Percentiles rank a stretch among this genome's conserved stretches.
These are phyloP conservation scores for Oryzias melastigma DNA, from an alignment of 2,113 vertebrate genomes.

Conservation along the genomic window DNA sequence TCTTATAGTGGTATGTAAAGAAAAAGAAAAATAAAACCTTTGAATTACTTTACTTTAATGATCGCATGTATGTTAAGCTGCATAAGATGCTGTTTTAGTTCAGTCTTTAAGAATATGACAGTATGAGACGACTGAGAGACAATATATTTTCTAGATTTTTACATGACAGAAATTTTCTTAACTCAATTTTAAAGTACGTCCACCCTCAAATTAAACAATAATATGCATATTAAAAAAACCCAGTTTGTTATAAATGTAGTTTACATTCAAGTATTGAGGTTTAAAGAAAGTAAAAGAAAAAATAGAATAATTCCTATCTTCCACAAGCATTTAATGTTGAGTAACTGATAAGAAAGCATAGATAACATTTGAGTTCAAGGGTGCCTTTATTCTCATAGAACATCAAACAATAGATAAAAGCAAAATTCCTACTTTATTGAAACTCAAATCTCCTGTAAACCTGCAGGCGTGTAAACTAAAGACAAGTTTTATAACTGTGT, in stretches of 20 bases:
- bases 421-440: constrained; percentile 54
- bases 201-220: constrained; percentile 43
- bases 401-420: constrained; percentile 61
- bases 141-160: too few species aligned
- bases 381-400: constrained; percentile 32
- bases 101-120: neutral
- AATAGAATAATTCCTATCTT: constrained; percentile 33
- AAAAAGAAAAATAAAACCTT: neutral
- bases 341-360: constrained; percentile 54
- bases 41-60: neutral
- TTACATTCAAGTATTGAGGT: constrained; percentile 20
- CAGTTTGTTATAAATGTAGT: constrained; percentile 44
- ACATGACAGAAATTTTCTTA: too few species aligned
- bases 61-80: neutral
- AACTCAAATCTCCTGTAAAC: constrained; percentile 45
- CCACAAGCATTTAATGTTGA: constrained; percentile 62
- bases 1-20: constrained; percentile 8
- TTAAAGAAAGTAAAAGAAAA: too few species aligned
- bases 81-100: neutral
- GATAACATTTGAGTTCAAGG: constrained; percentile 56
- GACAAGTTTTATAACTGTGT: constrained; percentile 33
- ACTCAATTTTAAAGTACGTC: constrained; percentile 18
- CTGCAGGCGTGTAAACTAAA: constrained; percentile 54
- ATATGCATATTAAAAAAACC: neutral
- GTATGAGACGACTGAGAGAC: neutral